Evolutionary conservation across 2,888 invertebrate genomes (phyloP).

Genomic region (Laothoe populi): DNA sequence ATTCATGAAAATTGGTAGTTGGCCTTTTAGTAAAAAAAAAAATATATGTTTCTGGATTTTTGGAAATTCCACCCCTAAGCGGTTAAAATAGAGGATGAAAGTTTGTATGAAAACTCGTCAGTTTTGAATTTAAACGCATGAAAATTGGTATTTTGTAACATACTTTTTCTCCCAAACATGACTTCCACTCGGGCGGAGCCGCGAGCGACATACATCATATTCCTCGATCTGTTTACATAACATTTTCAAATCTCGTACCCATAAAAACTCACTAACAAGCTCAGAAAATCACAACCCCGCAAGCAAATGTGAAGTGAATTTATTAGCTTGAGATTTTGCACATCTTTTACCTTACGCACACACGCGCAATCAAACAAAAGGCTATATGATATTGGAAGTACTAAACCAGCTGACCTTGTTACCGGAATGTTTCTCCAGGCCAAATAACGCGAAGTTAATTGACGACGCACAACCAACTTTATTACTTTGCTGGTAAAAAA

Average conservation of each 20-base stretch:
- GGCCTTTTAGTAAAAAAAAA: too few relatives aligned
- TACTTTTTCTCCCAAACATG: too few relatives aligned
- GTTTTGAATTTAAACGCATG: too few relatives aligned
- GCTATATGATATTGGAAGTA: slow-evolving; percentile 15
- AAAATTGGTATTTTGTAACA: too few relatives aligned
- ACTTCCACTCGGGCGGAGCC: too few relatives aligned
- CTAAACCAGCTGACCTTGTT: slow-evolving; percentile 27
- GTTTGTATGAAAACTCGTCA: too few relatives aligned
- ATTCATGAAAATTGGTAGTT: too few relatives aligned
- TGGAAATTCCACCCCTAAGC: too few relatives aligned
- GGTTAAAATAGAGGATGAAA: too few relatives aligned
- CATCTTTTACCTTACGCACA: not conserved
- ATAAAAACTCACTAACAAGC: not conserved
- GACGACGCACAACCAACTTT: slow-evolving; percentile 1
- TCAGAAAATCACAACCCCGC: not conserved
- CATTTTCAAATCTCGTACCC: not conserved
- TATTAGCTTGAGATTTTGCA: not conserved
- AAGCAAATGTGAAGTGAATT: not conserved
- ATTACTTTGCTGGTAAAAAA: not conserved
- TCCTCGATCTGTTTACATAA: slow-evolving; percentile 6
- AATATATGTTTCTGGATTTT: too few relatives aligned
- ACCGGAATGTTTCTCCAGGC: slow-evolving; percentile 13
- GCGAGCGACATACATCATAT: too few relatives aligned
- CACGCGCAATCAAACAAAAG: slow-evolving; percentile 20
- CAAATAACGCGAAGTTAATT: slow-evolving; percentile 21